Evolutionary conservation across 2,113 vertebrate genomes (phyloP), one percentile per base, ranked within the genome.

Genomic region (Aix galericulata): DNA sequence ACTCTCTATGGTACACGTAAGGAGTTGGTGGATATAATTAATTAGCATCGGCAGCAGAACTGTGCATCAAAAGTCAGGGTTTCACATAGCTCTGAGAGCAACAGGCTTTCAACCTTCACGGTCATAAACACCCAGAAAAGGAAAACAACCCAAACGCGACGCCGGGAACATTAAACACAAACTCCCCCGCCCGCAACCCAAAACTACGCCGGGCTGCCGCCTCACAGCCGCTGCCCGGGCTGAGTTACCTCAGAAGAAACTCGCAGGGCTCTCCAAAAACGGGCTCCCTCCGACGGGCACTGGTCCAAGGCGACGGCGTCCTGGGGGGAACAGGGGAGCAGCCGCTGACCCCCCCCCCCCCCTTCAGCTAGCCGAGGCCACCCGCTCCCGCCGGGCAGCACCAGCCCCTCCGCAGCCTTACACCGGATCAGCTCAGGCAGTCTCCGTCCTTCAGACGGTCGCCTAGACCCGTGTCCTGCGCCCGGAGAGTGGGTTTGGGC

Each of bases 131-230:
- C 7, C 58, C 23, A 7, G 21, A 58, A 21, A 26, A 20, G 23
- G 21, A 50, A 40, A 40, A 11, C 36, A 29, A 27, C 40, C 9
- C 17, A 53, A n/a, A 29, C 46, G 18, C 20, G 40, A n/a, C 0
- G 7, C 6, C 32, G 46, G 20, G 46, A 48, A 48, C 46, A 48
- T 48, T 48, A 48, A 48, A 48, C 46, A 48, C 46, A 48, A 48
- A 9, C 21, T 21, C 20, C 46, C 46, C 20, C 20, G 5, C 46
- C 21, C 46, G 13, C 2, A 23, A 2, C 29, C 27, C 34, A 23
- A 6, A 72, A 13, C 8, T 17, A 20, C 0, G 8, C 2, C 21
- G 8, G n/a, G 3, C 34, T 0, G 20, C 21, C 3, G 9, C 1
- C 20, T 9, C 59, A 13, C 44, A 8, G 20, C 0, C 26, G 13